phyloP scores from a whole-genome alignment of 1,140 invertebrate genomes.

The Drosophila nannoptera region DNA sequence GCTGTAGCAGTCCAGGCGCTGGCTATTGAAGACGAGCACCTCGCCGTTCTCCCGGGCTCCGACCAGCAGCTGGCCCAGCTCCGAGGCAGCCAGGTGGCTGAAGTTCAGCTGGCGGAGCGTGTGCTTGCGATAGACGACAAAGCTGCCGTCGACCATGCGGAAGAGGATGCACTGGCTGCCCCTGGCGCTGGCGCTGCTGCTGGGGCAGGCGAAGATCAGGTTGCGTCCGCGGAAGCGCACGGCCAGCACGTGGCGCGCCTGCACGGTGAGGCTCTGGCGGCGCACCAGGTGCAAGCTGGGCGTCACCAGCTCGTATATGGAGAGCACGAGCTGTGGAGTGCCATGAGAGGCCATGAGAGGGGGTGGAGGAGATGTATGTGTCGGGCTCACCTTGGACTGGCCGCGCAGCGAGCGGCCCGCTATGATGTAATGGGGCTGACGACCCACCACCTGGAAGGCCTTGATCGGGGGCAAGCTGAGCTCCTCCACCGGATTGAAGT shows the following conservation, averaged over 20 bases:
- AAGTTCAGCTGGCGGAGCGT: conserved; percentile 42
- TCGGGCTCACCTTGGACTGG: conserved; percentile 50
- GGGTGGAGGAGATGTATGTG: too few relatives aligned
- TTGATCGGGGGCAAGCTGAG: conserved; percentile 55
- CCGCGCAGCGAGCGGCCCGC: conserved; percentile 48
- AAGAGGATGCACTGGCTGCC: conserved; percentile 49
- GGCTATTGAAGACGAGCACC: conserved; percentile 58
- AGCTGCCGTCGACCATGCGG: conserved; percentile 65
- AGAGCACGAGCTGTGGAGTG: conserved; percentile 50
- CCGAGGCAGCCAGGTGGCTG: conserved; percentile 36
- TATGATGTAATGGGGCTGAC: conserved; percentile 51
- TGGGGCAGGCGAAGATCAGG: conserved; percentile 54
- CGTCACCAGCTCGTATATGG: conserved; percentile 49
- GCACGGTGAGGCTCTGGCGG: conserved; percentile 58
- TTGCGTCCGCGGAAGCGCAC: conserved; percentile 57
- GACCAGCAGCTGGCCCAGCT: conserved; percentile 49
- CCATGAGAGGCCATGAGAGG: too few relatives aligned
- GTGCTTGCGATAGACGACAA: conserved; percentile 57
- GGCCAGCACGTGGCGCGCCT: conserved; percentile 42
- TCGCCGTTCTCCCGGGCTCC: conserved; percentile 54
- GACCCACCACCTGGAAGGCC: conserved; percentile 54
- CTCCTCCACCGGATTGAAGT: conserved; percentile 70
- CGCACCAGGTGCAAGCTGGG: conserved; percentile 34
- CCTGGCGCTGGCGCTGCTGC: conserved; percentile 15
- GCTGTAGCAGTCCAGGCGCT: conserved; percentile 67